phyloP scores from a whole-genome alignment of 2,888 invertebrate genomes.

The Caenorhabditis afra region DNA sequence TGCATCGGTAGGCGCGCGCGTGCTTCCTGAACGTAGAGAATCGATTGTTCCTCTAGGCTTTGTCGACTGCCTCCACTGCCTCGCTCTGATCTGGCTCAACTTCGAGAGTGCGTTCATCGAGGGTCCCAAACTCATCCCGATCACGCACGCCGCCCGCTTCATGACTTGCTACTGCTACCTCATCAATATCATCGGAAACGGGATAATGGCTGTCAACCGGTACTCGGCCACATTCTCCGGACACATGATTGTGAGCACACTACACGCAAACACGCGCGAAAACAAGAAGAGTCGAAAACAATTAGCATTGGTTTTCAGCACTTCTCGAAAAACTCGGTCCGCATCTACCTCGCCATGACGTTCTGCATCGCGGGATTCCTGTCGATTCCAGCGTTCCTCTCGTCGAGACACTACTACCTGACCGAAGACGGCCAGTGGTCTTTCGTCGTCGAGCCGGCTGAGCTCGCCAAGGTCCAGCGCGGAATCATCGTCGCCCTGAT shows the following conservation, averaged over 20 bases:
- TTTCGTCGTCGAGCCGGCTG: neutral
- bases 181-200: conserved; percentile 24
- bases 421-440: neutral
- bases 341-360: neutral
- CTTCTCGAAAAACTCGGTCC: neutral
- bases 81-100: conserved; percentile 25
- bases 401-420: neutral
- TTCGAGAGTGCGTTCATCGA: neutral
- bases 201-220: conserved; percentile 31
- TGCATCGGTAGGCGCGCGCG: conserved; percentile 8
- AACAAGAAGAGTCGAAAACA: no score
- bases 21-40: no score
- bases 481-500: conserved; percentile 1
- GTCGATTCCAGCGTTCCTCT: conserved; percentile 11
- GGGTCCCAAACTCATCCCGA: neutral
- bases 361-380: neutral
- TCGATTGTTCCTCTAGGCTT: neutral
- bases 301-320: conserved; percentile 2
- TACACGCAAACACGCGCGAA: no score
- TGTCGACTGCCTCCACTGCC: conserved; percentile 9
- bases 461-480: conserved; percentile 14
- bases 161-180: conserved; percentile 31
- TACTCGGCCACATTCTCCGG: conserved; percentile 12
- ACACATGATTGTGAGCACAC: conserved; percentile 3
- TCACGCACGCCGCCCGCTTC: conserved; percentile 3